phyloP scores from a whole-genome alignment of 2,888 invertebrate species.

The Clanis bilineata region DNA sequence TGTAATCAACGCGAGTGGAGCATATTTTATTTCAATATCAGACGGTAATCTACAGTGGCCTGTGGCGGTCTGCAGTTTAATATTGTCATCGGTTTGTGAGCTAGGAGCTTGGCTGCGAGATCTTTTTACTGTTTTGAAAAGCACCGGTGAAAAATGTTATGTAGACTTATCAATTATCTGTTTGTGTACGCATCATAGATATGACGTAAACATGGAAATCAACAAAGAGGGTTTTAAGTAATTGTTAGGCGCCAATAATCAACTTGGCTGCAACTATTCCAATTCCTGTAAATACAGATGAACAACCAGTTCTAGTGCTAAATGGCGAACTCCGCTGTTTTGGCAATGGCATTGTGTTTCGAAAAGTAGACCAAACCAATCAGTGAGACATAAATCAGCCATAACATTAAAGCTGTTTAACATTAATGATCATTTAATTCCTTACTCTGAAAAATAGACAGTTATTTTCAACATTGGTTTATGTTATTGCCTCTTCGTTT shows the following conservation, averaged over 20 bases:
- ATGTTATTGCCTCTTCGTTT: neutral
- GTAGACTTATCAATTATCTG: no score
- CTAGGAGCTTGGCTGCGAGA: neutral
- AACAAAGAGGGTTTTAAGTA: no score
- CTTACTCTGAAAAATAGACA: neutral
- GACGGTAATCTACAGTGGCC: conserved; percentile 36
- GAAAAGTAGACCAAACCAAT: neutral
- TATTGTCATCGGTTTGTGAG: conserved; percentile 44
- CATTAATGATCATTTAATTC: neutral
- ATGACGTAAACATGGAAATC: no score
- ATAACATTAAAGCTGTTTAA: neutral
- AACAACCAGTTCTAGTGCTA: no score
- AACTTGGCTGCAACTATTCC: no score
- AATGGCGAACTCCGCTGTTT: no score
- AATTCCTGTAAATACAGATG: no score
- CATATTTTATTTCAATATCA: conserved; percentile 36
- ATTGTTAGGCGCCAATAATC: no score
- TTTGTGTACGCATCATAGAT: no score
- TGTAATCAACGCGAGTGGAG: conserved; percentile 18
- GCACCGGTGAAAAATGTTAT: no score
- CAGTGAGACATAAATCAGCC: neutral
- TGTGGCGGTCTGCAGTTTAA: conserved; percentile 44
- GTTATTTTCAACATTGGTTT: neutral
- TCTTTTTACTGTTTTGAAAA: neutral
- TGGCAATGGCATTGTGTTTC: no score